phyloP scores from a whole-genome alignment of 1,140 invertebrate genomes.

The Parapsyche elsis region DNA sequence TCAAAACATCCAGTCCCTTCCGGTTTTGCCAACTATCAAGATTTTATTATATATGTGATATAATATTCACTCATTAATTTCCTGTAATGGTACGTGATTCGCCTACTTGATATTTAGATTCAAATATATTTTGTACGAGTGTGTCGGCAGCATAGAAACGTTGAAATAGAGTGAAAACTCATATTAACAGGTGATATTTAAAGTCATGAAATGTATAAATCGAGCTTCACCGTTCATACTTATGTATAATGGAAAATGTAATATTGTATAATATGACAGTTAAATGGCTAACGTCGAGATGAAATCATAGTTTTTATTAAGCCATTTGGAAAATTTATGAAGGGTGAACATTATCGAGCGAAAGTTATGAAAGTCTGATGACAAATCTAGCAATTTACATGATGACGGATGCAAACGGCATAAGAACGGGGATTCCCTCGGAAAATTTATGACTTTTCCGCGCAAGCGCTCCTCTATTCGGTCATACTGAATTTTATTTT shows the following conservation, averaged over 20 bases:
- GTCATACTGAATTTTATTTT: too few relatives aligned
- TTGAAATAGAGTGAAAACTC: too few relatives aligned
- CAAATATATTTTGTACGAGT: too few relatives aligned
- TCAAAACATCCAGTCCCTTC: constrained; percentile 30
- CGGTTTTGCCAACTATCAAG: constrained; percentile 2
- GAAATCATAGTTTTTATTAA: constrained; percentile 8
- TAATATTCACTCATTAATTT: constrained; percentile 31
- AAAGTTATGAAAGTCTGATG: neutral
- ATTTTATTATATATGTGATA: constrained; percentile 17
- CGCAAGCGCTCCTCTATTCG: neutral
- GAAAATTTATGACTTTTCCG: neutral
- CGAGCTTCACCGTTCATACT: neutral
- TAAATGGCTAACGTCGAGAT: too few relatives aligned
- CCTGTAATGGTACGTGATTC: neutral
- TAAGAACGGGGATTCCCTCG: neutral
- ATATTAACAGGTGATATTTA: too few relatives aligned
- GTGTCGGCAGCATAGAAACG: too few relatives aligned
- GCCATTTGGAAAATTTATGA: neutral
- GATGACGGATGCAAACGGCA: constrained; percentile 23
- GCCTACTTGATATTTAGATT: neutral
- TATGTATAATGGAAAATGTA: neutral
- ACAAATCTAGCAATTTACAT: constrained; percentile 32
- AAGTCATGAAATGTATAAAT: too few relatives aligned
- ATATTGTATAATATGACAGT: too few relatives aligned
- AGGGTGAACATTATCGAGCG: neutral